These are phyloP conservation scores for Phoeniculus purpureus DNA, from an alignment of 2,797 vertebrate genomes.

Conservation along the genomic window DNA sequence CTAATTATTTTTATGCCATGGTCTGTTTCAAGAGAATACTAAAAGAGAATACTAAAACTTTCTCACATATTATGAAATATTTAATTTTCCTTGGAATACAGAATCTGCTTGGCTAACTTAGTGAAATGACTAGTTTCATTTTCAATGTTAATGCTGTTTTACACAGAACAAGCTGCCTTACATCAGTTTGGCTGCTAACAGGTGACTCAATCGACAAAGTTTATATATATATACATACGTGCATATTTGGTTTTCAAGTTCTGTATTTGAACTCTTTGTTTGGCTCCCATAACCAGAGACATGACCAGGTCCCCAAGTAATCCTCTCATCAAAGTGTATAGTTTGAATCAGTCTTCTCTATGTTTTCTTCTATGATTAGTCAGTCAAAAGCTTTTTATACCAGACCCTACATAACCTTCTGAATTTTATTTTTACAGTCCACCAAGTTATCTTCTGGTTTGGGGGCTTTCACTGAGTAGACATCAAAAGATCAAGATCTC, in stretches of 20 bases:
- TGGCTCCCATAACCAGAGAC: background rate
- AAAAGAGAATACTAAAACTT: no score
- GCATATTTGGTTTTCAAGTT: background rate
- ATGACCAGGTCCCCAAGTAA: background rate
- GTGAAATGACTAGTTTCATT: background rate
- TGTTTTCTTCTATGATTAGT: background rate
- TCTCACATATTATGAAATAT: background rate
- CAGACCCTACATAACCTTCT: background rate
- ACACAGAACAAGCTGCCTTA: background rate
- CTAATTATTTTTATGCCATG: background rate
- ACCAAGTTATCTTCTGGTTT: background rate
- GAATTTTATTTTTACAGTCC: background rate
- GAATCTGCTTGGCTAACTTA: background rate
- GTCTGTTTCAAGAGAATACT: constrained; percentile 8
- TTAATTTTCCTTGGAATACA: constrained; percentile 50
- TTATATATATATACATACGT: background rate
- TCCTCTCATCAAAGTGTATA: background rate
- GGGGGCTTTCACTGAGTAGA: background rate
- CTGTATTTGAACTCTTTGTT: background rate
- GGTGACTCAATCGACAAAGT: background rate
- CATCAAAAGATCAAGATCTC: background rate
- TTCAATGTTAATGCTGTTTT: background rate
- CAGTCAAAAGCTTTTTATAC: background rate
- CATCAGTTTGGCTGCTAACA: background rate
- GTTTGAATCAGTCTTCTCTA: background rate